phyloP scores from a whole-genome alignment of 2,888 invertebrate genomes.

The Tholera decimalis region DNA sequence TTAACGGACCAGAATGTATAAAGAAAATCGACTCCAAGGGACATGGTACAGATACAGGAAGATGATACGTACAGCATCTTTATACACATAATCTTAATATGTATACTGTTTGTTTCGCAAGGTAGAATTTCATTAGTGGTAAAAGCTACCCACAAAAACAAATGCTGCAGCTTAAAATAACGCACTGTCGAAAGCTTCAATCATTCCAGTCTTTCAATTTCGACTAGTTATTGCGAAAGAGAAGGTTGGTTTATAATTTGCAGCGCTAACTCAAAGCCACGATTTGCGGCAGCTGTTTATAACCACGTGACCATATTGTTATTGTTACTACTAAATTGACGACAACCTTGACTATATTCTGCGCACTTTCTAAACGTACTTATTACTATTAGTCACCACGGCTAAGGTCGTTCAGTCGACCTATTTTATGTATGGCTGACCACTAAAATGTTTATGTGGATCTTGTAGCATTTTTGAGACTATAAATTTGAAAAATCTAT shows the following conservation, averaged over 20 bases:
- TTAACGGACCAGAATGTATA: not conserved
- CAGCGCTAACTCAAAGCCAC: constrained; percentile 39
- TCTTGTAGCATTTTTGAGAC: no score
- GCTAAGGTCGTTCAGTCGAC: constrained; percentile 28
- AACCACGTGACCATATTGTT: constrained; percentile 44
- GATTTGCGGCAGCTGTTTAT: constrained; percentile 29
- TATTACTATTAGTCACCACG: constrained; percentile 24
- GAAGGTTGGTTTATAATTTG: not conserved
- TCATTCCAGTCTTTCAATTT: not conserved
- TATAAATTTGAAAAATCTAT: no score
- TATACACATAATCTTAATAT: no score
- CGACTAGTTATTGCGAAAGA: not conserved
- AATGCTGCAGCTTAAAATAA: not conserved
- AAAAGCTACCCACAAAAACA: not conserved
- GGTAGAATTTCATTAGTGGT: not conserved
- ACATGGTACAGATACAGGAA: not conserved
- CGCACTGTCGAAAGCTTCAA: not conserved
- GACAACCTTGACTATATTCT: constrained; percentile 47
- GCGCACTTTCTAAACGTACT: constrained; percentile 50
- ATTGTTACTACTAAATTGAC: constrained; percentile 37
- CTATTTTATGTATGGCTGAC: constrained; percentile 7
- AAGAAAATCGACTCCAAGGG: not conserved
- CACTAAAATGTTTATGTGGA: no score
- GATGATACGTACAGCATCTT: not conserved
- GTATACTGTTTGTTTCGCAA: not conserved